Conservation (phyloP, 2,113 vertebrate species). For the Neodontobutis hainanensis region DNA sequence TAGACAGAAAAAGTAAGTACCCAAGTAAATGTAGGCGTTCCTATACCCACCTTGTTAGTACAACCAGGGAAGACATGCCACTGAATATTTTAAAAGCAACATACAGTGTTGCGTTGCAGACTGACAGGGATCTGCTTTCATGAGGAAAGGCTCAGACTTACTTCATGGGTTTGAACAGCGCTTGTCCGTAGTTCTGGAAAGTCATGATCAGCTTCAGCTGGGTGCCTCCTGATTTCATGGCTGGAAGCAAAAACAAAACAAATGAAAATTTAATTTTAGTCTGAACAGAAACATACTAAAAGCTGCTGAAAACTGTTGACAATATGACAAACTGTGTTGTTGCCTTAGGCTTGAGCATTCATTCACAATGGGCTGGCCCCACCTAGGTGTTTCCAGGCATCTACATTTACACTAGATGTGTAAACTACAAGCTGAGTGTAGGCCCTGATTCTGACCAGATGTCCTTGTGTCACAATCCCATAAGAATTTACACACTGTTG, state of each 20-base stretch:
- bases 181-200: slow-evolving; percentile 97
- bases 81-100: slow-evolving; percentile 4
- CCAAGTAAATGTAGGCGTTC: no score
- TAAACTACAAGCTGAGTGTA: not conserved
- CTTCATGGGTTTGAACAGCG: slow-evolving; percentile 93
- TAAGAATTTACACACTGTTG: slow-evolving; percentile 3
- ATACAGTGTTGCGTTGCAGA: not conserved
- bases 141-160: slow-evolving; percentile 76
- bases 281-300: slow-evolving; percentile 25
- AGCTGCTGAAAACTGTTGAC: no score
- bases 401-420: not conserved
- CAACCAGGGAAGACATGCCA: no score
- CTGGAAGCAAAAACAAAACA: slow-evolving; percentile 71
- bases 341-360: not conserved
- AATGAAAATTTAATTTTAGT: slow-evolving; percentile 27
- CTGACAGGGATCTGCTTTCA: no score
- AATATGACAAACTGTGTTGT: not conserved
- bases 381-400: not conserved
- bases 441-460: slow-evolving; percentile 34
- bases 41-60: no score
- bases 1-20: no score
- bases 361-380: not conserved
- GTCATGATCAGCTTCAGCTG: slow-evolving; percentile 98
- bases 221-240: slow-evolving; percentile 98
- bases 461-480: slow-evolving; percentile 11